Conservation (phyloP, 2,888 invertebrate species). For the Athalia rosae region DNA sequence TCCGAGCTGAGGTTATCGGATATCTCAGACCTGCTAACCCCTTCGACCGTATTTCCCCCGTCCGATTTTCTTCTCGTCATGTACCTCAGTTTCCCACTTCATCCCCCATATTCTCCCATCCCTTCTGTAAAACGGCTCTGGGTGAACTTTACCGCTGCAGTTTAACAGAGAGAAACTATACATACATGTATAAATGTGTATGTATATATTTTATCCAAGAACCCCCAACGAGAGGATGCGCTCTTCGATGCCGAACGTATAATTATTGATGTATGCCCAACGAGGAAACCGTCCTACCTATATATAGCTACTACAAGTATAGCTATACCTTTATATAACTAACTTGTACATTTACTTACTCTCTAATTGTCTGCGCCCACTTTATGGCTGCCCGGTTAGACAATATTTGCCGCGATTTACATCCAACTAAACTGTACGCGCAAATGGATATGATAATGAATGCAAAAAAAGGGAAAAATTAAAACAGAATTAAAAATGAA, state of each 20-base stretch:
- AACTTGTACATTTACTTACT: neutral
- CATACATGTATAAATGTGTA: too few relatives aligned
- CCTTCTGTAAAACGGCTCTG: neutral
- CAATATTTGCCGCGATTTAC: constrained; percentile 35
- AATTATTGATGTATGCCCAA: neutral
- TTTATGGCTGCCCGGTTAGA: constrained; percentile 17
- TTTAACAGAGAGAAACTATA: too few relatives aligned
- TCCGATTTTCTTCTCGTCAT: too few relatives aligned
- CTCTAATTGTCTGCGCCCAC: constrained; percentile 26
- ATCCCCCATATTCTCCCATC: neutral
- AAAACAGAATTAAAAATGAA: too few relatives aligned
- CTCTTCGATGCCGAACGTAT: constrained; percentile 14
- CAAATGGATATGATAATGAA: neutral
- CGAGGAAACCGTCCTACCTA: neutral
- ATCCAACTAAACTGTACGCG: constrained; percentile 4
- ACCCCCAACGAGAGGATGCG: constrained; percentile 4
- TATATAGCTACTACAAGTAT: neutral
- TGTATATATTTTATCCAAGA: too few relatives aligned
- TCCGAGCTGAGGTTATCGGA: constrained; percentile 31
- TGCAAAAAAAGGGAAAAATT: too few relatives aligned
- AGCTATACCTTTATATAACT: neutral
- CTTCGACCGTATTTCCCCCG: neutral
- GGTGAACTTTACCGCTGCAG: too few relatives aligned
- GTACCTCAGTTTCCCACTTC: neutral
- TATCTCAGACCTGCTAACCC: constrained; percentile 16